These are phyloP conservation scores for Corythaixoides concolor DNA, from an alignment of 2,113 vertebrate genomes.

Conservation along the genomic window DNA sequence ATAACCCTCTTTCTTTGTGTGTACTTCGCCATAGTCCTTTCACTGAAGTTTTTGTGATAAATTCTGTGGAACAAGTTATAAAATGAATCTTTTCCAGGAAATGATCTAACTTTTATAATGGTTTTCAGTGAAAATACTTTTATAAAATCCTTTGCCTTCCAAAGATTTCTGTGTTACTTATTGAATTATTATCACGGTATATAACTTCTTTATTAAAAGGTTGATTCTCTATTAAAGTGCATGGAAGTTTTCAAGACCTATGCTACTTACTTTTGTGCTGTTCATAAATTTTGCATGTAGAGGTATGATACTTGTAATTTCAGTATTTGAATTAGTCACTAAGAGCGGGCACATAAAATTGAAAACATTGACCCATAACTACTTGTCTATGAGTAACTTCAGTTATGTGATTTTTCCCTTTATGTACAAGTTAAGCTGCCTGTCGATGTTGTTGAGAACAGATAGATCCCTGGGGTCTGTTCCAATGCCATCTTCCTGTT, in stretches of 20 bases:
- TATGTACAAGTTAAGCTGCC: background rate
- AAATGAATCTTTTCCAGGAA: background rate
- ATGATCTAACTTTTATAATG: background rate
- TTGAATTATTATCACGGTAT: background rate
- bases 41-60: background rate
- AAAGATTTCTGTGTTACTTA: background rate
- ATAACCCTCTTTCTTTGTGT: background rate
- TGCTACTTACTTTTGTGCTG: background rate
- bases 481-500: background rate
- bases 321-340: background rate
- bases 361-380: background rate
- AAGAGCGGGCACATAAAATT: background rate
- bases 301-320: background rate
- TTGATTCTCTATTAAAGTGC: background rate
- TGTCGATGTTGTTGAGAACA: background rate
- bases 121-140: background rate
- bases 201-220: background rate
- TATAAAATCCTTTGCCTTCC: background rate
- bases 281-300: background rate
- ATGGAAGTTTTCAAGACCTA: background rate
- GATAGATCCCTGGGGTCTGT: background rate
- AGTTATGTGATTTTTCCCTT: background rate
- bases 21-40: background rate
- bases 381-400: background rate
- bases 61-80: background rate